Conservation (phyloP, 53 echinoderm and acorn worm species). For the Mesocentrotus franciscanus region DNA sequence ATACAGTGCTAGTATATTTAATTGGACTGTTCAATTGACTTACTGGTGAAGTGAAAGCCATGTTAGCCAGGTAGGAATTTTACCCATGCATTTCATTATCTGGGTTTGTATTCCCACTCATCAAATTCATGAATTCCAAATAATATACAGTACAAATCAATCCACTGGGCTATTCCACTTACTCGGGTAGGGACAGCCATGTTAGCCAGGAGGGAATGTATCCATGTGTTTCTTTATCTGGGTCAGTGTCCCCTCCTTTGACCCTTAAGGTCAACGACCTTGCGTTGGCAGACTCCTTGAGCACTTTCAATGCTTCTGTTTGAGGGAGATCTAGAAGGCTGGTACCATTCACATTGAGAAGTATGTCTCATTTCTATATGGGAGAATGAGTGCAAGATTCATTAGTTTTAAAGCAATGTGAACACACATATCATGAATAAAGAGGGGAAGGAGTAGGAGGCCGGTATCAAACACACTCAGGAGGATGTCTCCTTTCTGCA, state of each 20-base stretch:
- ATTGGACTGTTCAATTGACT: too few relatives aligned
- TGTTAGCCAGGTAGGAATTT: too few relatives aligned
- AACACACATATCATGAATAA: neutral
- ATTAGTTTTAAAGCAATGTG: neutral
- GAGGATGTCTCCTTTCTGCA: constrained; percentile 90
- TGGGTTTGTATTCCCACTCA: too few relatives aligned
- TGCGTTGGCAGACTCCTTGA: constrained; percentile 88
- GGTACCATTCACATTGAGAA: constrained; percentile 91
- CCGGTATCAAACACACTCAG: constrained; percentile 86
- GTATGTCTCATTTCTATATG: constrained; percentile 89
- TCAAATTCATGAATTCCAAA: neutral
- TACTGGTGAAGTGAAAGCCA: too few relatives aligned
- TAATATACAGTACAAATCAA: neutral
- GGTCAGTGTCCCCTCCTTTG: constrained; percentile 81
- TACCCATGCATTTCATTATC: too few relatives aligned
- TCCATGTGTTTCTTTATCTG: constrained; percentile 73
- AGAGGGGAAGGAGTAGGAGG: constrained; percentile 75
- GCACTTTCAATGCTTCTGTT: constrained; percentile 91
- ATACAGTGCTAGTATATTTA: too few relatives aligned
- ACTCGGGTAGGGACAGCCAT: constrained; percentile 94
- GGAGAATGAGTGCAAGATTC: neutral
- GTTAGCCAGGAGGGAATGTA: constrained; percentile 99
- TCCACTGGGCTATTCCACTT: constrained; percentile 65
- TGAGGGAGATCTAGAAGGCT: constrained; percentile 91
- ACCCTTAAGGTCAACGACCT: constrained; percentile 83